These are phyloP conservation scores for Premnoplex brunnescens DNA, from an alignment of 2,797 vertebrate species.

Conservation along the genomic window DNA sequence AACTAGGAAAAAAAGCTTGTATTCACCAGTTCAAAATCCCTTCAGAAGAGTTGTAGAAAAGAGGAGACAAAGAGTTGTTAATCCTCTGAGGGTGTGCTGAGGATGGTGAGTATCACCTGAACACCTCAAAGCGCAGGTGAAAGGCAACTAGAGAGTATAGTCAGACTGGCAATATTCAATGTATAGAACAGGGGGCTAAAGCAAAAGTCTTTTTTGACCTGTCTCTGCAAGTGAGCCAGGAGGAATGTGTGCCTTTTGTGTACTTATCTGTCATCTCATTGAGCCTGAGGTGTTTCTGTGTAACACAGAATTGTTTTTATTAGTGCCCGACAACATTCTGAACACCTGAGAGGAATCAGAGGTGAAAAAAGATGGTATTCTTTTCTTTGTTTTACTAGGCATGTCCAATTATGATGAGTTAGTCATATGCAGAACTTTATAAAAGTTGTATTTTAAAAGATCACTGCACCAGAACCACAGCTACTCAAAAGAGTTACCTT, in stretches of 20 bases:
- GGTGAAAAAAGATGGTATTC: not conserved
- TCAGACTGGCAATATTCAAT: not conserved
- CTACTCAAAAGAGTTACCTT: slow-evolving; percentile 79
- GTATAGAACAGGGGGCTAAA: not conserved
- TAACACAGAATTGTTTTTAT: not conserved
- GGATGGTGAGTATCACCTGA: not conserved
- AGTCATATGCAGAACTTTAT: not conserved
- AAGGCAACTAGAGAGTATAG: not conserved
- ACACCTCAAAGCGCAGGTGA: not conserved
- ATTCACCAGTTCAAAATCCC: not conserved
- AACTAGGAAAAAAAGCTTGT: not conserved
- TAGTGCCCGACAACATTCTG: not conserved
- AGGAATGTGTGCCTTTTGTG: not conserved
- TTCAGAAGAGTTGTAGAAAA: not conserved
- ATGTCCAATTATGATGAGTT: not conserved
- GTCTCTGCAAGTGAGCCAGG: not conserved
- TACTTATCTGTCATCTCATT: not conserved
- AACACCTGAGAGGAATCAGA: not conserved
- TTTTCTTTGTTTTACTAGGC: not conserved
- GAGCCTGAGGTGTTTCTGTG: not conserved
- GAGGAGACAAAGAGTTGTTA: not conserved
- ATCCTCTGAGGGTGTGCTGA: not conserved
- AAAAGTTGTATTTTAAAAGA: not conserved
- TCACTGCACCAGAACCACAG: not conserved
- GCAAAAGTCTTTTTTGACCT: not conserved